A percentile compares a stretch with the other conserved stretches of the same genome.
phyloP scores from a whole-genome alignment of 2,888 invertebrate species.

The Lumbricus terrestris region DNA sequence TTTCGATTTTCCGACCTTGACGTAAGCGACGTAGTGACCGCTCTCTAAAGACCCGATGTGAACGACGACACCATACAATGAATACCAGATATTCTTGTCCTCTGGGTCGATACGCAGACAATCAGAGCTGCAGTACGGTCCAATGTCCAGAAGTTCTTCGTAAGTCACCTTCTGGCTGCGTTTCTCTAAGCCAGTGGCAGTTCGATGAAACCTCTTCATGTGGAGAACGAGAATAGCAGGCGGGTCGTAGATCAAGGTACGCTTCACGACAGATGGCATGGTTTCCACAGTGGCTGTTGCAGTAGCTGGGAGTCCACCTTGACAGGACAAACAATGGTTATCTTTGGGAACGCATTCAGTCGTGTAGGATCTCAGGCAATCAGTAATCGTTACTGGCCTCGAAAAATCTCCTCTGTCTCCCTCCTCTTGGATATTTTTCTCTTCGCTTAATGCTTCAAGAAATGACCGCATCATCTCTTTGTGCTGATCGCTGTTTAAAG shows the following conservation, averaged over 20 bases:
- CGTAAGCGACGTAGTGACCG: background rate
- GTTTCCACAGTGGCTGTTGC: background rate
- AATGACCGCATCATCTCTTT: background rate
- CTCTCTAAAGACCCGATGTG: background rate
- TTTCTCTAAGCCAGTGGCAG: background rate
- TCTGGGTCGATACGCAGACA: background rate
- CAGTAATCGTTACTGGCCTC: background rate
- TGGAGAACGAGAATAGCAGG: background rate
- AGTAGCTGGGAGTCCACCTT: background rate
- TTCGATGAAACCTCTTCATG: background rate
- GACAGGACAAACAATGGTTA: background rate
- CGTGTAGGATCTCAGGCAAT: background rate
- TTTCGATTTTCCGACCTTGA: background rate
- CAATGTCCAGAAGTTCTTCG: conserved; percentile 4
- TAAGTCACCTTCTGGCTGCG: background rate
- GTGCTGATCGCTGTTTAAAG: background rate
- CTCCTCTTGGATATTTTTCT: background rate
- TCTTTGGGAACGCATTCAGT: background rate
- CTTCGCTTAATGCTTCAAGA: background rate
- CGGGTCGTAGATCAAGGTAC: background rate
- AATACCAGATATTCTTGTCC: background rate
- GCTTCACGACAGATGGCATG: background rate
- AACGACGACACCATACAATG: background rate
- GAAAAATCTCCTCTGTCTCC: background rate
- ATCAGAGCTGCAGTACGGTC: background rate